Conservation (phyloP, 2,113 vertebrate genomes). For the Pseudorhombus dupliciocellatus region DNA sequence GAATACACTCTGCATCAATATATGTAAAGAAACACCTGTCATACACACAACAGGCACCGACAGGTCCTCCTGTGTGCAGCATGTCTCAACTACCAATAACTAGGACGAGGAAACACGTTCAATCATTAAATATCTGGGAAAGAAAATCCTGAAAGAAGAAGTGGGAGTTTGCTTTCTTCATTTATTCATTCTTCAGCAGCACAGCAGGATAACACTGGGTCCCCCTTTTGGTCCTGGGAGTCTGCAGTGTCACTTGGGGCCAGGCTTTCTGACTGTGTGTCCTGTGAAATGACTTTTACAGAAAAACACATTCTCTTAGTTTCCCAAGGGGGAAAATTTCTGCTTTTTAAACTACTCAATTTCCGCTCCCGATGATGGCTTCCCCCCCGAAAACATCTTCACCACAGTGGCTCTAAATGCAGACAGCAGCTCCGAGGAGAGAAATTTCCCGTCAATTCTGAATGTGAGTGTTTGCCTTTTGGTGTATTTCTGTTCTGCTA, state of each 20-base stretch:
- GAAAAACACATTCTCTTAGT: conserved; percentile 25
- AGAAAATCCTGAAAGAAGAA: not conserved
- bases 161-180: not conserved
- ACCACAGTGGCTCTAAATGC: conserved; percentile 28
- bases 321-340: conserved; percentile 37
- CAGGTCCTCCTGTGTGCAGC: not conserved
- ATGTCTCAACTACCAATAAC: conserved; percentile 3
- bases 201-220: conserved; percentile 4
- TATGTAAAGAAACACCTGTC: not conserved
- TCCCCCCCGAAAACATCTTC: conserved; percentile 29
- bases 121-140: conserved; percentile 13
- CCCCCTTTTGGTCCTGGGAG: conserved; percentile 14
- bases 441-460: not conserved
- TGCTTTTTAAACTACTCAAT: conserved; percentile 25
- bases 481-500: conserved; percentile 9
- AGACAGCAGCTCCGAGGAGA: conserved; percentile 30
- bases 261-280: conserved; percentile 31
- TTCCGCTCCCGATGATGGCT: conserved; percentile 38
- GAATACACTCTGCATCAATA: not conserved
- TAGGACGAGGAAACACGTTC: not conserved
- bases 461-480: conserved; percentile 24
- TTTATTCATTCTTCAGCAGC: conserved; percentile 27
- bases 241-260: conserved; percentile 7
- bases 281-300: conserved; percentile 43
- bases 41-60: conserved; percentile 1